Evolutionary conservation across 2,797 vertebrate species (phyloP).

Genomic region (Amblyraja radiata): DNA sequence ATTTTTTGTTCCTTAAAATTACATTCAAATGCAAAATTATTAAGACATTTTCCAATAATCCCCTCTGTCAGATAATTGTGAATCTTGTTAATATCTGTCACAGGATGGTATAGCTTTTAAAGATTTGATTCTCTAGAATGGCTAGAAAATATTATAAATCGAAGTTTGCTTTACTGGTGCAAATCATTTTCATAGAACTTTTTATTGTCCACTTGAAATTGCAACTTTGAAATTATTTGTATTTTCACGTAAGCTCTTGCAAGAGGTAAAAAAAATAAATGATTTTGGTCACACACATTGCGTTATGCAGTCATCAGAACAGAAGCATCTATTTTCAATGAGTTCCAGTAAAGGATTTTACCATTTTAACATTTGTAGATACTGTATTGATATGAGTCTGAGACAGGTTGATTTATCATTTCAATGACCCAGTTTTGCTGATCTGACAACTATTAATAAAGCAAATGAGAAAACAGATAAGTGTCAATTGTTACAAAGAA

Average conservation of each 20-base stretch:
- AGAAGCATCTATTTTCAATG: constrained; percentile 32
- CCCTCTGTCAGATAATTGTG: not conserved
- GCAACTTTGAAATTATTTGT: constrained; percentile 22
- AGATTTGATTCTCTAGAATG: not conserved
- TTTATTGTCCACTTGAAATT: not conserved
- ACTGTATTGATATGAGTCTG: constrained; percentile 28
- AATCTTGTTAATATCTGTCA: not conserved
- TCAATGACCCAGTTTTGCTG: constrained; percentile 27
- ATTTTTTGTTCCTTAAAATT: not conserved
- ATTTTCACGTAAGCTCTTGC: not conserved
- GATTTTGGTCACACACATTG: constrained; percentile 14
- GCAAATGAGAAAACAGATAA: constrained; percentile 35
- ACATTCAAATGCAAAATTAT: not conserved
- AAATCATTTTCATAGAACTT: not conserved
- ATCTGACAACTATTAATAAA: constrained; percentile 36
- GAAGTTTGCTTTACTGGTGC: not conserved
- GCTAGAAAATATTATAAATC: not conserved
- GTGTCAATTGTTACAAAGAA: constrained; percentile 28
- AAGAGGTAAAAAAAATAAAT: constrained; percentile 22
- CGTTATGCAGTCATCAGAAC: constrained; percentile 10
- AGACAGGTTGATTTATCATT: constrained; percentile 38
- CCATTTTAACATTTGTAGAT: constrained; percentile 35
- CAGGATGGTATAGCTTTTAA: not conserved
- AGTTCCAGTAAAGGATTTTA: constrained; percentile 33
- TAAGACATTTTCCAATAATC: not conserved